Evolutionary conservation across 2,113 vertebrate species (phyloP).

Genomic region (Xiphorhynchus elegans): DNA sequence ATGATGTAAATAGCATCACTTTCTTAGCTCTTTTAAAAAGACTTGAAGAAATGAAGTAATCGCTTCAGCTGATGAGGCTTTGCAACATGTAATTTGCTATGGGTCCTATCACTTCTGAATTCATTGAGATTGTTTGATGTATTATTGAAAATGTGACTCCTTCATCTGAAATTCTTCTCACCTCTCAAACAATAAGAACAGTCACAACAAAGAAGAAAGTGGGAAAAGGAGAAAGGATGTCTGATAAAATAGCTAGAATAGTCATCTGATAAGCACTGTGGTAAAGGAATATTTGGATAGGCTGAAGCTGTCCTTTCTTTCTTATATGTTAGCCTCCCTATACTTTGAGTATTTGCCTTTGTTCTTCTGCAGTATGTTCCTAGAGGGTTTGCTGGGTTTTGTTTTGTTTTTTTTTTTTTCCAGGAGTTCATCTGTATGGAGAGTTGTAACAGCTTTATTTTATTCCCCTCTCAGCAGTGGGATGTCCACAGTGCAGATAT

Average conservation of each 20-base stretch:
- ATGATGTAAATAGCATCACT: slow-evolving; percentile 62
- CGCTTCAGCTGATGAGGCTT: slow-evolving; percentile 55
- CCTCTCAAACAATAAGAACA: slow-evolving; percentile 7
- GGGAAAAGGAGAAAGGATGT: neutral
- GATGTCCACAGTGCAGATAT: neutral
- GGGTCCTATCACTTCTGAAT: slow-evolving; percentile 42
- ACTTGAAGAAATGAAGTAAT: slow-evolving; percentile 56
- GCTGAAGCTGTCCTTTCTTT: neutral
- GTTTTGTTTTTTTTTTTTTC: neutral
- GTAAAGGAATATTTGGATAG: neutral
- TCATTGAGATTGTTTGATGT: slow-evolving; percentile 44
- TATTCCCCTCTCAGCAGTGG: no score
- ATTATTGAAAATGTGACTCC: slow-evolving; percentile 42
- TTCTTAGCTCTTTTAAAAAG: slow-evolving; percentile 50
- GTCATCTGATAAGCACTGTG: neutral
- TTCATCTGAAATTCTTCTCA: slow-evolving; percentile 46
- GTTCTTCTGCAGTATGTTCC: neutral
- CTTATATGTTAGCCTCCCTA: neutral
- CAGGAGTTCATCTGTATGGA: accelerated
- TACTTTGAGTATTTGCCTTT: neutral
- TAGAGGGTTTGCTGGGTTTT: neutral
- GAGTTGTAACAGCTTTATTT: neutral
- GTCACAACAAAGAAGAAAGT: neutral
- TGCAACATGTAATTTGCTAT: slow-evolving; percentile 52
- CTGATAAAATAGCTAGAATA: neutral